phyloP scores from a whole-genome alignment of 1,140 invertebrate genomes.

The Apocrypta bakeri region DNA sequence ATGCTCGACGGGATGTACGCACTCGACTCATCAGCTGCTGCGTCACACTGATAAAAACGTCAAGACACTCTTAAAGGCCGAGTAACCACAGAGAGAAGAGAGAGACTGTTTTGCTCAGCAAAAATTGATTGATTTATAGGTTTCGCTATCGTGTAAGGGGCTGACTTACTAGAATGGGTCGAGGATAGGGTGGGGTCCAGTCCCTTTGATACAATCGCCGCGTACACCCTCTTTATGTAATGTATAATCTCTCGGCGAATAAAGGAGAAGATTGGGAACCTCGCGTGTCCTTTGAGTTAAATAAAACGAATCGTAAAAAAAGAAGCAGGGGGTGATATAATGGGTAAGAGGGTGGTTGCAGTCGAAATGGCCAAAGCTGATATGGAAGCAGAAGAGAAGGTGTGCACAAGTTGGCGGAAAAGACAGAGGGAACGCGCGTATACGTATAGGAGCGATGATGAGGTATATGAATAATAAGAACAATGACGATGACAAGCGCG shows the following conservation, averaged over 20 bases:
- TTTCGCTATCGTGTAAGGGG: neutral
- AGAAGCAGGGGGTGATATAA: neutral
- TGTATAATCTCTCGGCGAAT: neutral
- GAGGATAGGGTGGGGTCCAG: neutral
- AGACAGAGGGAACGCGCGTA: neutral
- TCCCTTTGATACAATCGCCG: neutral
- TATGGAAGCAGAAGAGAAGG: neutral
- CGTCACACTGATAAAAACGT: conserved; percentile 13
- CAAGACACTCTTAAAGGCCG: neutral
- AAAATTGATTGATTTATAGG: neutral
- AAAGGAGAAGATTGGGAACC: neutral
- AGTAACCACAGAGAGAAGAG: neutral
- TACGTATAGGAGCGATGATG: conserved; percentile 57
- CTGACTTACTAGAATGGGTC: neutral
- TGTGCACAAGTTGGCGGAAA: neutral
- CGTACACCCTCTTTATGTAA: neutral
- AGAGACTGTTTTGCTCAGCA: conserved; percentile 11
- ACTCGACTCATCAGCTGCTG: conserved; percentile 1
- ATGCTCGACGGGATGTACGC: neutral
- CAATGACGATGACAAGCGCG: conserved; percentile 57
- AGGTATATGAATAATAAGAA: conserved; percentile 52
- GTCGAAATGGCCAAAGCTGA: neutral
- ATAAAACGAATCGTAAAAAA: neutral
- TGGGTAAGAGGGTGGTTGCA: neutral
- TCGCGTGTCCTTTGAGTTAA: neutral